phyloP scores from a whole-genome alignment of 2,797 vertebrate genomes.

The Sebastes oblongus region DNA sequence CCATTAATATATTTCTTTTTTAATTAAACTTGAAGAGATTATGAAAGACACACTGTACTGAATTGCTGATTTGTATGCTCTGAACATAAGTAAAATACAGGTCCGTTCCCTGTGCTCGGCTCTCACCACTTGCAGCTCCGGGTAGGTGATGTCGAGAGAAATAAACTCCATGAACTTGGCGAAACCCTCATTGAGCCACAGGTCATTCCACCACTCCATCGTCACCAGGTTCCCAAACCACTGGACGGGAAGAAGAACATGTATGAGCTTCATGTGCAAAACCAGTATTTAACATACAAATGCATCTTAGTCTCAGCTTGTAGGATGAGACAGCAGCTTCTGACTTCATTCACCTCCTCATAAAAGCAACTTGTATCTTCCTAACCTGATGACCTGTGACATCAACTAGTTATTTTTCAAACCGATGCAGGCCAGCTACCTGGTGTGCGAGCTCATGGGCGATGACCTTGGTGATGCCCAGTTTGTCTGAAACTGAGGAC shows the following conservation, averaged over 20 bases:
- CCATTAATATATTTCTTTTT: neutral
- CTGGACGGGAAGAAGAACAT: constrained; percentile 66
- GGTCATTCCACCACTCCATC: constrained; percentile 98
- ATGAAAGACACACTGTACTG: no score
- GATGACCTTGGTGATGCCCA: constrained; percentile 85
- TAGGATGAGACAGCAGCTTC: neutral
- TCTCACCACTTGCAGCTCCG: constrained; percentile 92
- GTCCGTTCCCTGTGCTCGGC: neutral
- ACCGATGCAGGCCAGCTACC: constrained; percentile 59
- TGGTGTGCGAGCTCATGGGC: constrained; percentile 94
- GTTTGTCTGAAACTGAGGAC: constrained; percentile 87
- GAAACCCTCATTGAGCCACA: constrained; percentile 96
- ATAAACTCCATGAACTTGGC: constrained; percentile 95
- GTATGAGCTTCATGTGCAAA: neutral
- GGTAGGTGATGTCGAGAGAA: constrained; percentile 86
- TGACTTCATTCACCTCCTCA: neutral
- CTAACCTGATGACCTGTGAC: no score
- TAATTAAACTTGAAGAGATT: neutral
- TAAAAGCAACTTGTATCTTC: no score
- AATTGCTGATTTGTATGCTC: neutral
- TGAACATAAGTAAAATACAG: neutral
- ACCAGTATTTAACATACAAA: neutral
- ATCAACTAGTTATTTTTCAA: neutral
- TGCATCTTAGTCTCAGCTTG: neutral
- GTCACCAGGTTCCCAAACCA: constrained; percentile 98